Evolutionary conservation across 2,113 vertebrate species (phyloP).

Genomic region (Nesospiza acunhae): DNA sequence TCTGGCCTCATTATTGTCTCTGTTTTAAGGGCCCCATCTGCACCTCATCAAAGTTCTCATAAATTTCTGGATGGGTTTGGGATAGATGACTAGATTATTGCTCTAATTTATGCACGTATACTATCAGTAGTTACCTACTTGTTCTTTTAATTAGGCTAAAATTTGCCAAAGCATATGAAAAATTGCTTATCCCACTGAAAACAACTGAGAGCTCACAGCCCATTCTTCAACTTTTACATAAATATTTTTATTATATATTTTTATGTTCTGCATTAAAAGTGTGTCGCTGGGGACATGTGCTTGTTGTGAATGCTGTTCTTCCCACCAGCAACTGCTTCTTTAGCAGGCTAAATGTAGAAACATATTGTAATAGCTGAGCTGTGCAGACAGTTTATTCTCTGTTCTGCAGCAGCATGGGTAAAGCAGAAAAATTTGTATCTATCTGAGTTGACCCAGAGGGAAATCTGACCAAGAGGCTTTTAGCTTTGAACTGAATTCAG

Average conservation of each 20-base stretch:
- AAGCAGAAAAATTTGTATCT: background rate
- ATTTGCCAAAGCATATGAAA: constrained; percentile 16
- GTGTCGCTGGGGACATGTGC: background rate
- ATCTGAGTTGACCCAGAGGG: background rate
- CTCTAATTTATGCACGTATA: background rate
- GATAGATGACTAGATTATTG: background rate
- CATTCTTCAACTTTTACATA: constrained; percentile 25
- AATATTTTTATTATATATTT: constrained; percentile 10
- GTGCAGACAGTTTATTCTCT: constrained; percentile 2
- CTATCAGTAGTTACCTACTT: background rate
- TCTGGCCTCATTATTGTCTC: background rate
- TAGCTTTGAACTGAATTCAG: background rate
- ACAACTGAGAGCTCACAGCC: background rate
- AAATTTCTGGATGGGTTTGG: background rate
- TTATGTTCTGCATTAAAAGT: background rate
- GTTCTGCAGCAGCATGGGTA: background rate
- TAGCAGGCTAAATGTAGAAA: background rate
- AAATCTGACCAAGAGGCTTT: background rate
- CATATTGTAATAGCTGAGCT: background rate
- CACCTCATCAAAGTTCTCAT: background rate
- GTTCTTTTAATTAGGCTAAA: constrained; percentile 39
- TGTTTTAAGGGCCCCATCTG: background rate
- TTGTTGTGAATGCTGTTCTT: background rate
- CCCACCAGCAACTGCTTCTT: background rate
- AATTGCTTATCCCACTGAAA: constrained; percentile 1